These are phyloP conservation scores for Peromyscus californicus DNA, from an alignment of 2,113 vertebrate species.

Conservation along the genomic window DNA sequence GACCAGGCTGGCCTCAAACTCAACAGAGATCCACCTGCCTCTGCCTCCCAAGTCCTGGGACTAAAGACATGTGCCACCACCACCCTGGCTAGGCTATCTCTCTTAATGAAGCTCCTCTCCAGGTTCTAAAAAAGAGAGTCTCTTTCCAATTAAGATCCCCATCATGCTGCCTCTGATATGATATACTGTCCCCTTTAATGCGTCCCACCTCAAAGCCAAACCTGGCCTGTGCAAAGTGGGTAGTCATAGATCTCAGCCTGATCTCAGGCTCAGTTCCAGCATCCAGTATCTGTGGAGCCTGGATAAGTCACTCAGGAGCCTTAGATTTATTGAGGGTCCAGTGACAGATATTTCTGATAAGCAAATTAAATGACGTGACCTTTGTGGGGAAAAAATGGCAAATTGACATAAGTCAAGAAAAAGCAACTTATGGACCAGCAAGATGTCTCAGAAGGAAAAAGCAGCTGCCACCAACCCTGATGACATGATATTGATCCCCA, in stretches of 20 bases:
- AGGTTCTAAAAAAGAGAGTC: background rate
- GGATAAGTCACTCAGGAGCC: background rate
- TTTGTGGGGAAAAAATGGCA: background rate
- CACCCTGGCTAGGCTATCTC: background rate
- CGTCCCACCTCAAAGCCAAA: background rate
- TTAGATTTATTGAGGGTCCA: constrained; percentile 32
- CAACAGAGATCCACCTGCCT: background rate
- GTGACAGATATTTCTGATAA: background rate
- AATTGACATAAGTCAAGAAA: background rate
- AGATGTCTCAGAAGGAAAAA: background rate
- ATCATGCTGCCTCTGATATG: background rate
- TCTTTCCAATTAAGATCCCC: background rate
- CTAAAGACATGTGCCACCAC: background rate
- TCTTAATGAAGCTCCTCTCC: background rate
- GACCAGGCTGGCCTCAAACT: background rate
- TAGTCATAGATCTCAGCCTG: background rate
- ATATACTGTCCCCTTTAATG: background rate
- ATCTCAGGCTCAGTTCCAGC: background rate
- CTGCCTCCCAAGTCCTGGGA: background rate
- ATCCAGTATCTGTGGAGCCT: background rate
- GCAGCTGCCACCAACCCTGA: too few relatives aligned
- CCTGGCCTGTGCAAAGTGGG: background rate
- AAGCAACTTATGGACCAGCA: background rate
- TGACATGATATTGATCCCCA: background rate
- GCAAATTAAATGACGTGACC: background rate